A percentile compares a stretch with the other conserved stretches of the same genome.
These are phyloP conservation scores for Cheilosia vulpina DNA, from an alignment of 2,888 invertebrate genomes.

Conservation along the genomic window DNA sequence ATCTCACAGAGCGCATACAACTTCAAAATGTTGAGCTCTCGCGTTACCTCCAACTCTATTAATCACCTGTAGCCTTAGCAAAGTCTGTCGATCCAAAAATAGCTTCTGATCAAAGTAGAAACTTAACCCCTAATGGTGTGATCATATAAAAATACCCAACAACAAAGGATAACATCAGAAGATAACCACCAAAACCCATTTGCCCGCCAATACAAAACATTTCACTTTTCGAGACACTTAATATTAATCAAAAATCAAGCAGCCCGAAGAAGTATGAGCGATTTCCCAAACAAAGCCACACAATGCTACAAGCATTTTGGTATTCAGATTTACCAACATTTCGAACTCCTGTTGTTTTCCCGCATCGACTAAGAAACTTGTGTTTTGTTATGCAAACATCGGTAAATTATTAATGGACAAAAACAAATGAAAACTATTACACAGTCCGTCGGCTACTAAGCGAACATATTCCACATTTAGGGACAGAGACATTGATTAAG, in stretches of 20 bases:
- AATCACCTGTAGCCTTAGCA: no score
- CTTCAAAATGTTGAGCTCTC: no score
- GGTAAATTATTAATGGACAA: not conserved
- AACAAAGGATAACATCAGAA: not conserved
- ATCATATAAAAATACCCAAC: no score
- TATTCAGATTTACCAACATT: not conserved
- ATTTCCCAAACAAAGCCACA: not conserved
- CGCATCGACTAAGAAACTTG: not conserved
- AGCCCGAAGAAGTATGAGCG: not conserved
- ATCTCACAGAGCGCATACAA: no score
- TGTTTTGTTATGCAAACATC: not conserved
- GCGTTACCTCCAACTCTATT: no score
- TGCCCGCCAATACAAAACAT: not conserved
- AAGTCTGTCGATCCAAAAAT: no score
- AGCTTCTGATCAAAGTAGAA: no score
- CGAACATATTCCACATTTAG: not conserved
- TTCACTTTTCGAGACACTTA: not conserved
- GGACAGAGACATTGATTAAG: no score
- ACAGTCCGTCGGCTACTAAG: not conserved
- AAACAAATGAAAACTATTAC: not conserved
- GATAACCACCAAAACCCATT: not conserved
- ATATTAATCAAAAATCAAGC: not conserved
- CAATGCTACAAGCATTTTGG: not conserved
- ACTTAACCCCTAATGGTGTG: not conserved
- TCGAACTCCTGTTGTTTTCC: conserved; percentile 3